Evolutionary conservation across 2,797 vertebrate species (phyloP), one percentile per base, ranked within the genome.

Genomic region (Loris lydekkerianus): DNA sequence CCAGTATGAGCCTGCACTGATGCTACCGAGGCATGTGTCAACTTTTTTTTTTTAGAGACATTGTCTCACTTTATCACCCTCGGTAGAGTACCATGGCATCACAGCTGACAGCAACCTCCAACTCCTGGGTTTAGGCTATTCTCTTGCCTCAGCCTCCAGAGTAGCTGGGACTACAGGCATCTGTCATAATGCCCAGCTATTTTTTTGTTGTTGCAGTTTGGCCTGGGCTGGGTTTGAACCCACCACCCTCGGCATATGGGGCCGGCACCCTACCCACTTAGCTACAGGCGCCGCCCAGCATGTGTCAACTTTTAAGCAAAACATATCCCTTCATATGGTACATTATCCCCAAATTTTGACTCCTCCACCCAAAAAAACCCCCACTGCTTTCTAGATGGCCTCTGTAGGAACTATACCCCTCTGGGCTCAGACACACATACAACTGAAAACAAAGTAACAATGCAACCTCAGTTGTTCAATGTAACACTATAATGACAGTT

Each of bases 381-480:
- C 69, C 31, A 53, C 49, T 53, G 46, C 69, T 95, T 92, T 86
- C 49, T 63, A 81, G 67, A 87, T 73, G 27, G 67, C 75, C 43
- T 91, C 86, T 65, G 86, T 25, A 92, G 65, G 63, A 96, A 70
- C 69, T 61, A 87, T 56, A 86, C 67, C 81, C 95, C 87, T 89
- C 69, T 63, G 86, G 86, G 83, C 29, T 43, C 40, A 95, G 86
- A 91, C 75, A 83, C 21, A 43, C 27, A 70, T 34, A 81, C 76
- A 91, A 37, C 86, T 94, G 58, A 93, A 96, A 97, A 98, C 93
- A 96, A 97, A 96, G 91, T 91, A 96, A 93, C 96, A n/a, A 1
- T 97, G 98, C 86, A 75, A 85, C 94, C 97, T 97, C 86, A 96
- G 89, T 97, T 97, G 87, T 88, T 67, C 93, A 98, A 97, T 27